Conservation (phyloP, 2,113 vertebrate species). For the Neolamprologus fasciatus region DNA sequence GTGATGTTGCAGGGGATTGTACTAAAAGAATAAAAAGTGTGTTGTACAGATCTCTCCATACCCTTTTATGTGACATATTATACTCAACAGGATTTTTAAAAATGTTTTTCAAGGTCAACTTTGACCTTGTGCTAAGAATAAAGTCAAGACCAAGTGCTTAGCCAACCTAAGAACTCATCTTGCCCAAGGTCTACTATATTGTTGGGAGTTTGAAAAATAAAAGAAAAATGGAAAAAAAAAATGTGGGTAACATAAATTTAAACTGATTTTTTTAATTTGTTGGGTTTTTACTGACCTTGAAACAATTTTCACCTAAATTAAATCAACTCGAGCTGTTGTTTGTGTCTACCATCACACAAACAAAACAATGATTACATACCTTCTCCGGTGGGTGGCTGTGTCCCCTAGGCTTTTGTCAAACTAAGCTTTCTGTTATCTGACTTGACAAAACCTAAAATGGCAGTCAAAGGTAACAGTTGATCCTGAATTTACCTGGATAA, state of each 20-base stretch:
- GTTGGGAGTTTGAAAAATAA: not conserved
- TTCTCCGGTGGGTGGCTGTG: not conserved
- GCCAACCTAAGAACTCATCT: not conserved
- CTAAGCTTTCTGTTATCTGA: not conserved
- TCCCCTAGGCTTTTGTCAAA: not conserved
- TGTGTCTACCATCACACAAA: not conserved
- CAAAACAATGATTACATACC: not conserved
- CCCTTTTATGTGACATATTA: not conserved
- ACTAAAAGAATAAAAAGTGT: not conserved
- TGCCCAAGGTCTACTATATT: not conserved
- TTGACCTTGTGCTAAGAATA: not conserved
- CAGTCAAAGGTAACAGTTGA: not conserved
- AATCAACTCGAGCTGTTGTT: not conserved
- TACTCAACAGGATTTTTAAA: rapidly evolving
- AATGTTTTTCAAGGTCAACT: not conserved
- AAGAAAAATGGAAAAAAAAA: not conserved
- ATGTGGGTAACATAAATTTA: not conserved
- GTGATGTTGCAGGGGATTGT: not conserved
- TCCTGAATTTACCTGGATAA: not conserved
- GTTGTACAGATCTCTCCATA: not conserved
- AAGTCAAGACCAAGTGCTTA: not conserved
- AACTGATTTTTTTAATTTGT: not conserved
- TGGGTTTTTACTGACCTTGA: not conserved
- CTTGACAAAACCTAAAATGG: not conserved
- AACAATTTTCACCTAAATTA: not conserved